Evolutionary conservation across 2,113 vertebrate species (phyloP).

Genomic region (Passer domesticus): DNA sequence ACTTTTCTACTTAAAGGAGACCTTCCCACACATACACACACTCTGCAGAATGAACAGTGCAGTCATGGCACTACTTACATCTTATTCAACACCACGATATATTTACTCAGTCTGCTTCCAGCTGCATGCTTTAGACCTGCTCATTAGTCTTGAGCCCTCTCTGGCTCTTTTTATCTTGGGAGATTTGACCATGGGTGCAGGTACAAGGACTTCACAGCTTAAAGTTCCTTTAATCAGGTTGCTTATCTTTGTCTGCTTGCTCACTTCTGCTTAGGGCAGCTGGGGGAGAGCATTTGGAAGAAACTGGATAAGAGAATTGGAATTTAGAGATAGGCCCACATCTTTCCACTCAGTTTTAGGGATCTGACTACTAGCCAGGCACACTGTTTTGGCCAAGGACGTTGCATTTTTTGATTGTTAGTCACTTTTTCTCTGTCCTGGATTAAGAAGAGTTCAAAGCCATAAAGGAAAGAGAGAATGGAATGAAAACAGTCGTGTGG

Average conservation of each 20-base stretch:
- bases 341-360: background rate
- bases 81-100: background rate
- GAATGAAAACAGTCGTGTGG: slow-evolving; percentile 39
- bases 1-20: background rate
- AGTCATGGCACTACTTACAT: background rate
- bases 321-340: background rate
- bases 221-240: background rate
- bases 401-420: background rate
- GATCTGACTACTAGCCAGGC: background rate
- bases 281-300: background rate
- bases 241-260: background rate
- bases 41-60: background rate
- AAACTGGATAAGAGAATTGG: background rate
- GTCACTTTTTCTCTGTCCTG: background rate
- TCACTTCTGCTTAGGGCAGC: background rate
- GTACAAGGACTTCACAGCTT: background rate
- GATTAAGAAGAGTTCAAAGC: background rate
- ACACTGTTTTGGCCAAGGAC: background rate
- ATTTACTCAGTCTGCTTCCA: background rate
- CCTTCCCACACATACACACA: background rate
- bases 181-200: background rate
- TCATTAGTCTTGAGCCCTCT: background rate
- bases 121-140: background rate
- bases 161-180: background rate
- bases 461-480: background rate